Percentiles rank a stretch among this genome's conserved stretches.
These are phyloP conservation scores for Diadophis punctatus DNA, from an alignment of 2,113 vertebrate genomes.

Conservation along the genomic window DNA sequence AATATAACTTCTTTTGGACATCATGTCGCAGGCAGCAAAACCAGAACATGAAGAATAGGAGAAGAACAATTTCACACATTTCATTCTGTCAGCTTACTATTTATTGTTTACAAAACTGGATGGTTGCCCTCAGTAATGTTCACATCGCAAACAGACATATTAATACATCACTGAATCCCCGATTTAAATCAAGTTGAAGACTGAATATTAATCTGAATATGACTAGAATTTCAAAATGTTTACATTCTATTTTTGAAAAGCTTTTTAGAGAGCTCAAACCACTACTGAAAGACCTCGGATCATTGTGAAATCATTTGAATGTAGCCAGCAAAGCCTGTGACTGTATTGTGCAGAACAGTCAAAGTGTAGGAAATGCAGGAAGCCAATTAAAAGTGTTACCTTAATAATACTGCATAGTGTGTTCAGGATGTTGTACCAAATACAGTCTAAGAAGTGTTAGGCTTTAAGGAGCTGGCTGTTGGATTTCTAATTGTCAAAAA, in stretches of 20 bases:
- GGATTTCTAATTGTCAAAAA: background rate
- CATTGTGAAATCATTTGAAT: conserved; percentile 4
- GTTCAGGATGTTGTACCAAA: background rate
- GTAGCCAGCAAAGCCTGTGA: background rate
- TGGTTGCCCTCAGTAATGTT: background rate
- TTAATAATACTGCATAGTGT: background rate
- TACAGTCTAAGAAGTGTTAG: background rate
- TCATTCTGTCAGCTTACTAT: background rate
- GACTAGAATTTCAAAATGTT: conserved; percentile 6
- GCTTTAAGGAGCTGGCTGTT: background rate
- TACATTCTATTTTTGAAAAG: conserved; percentile 7
- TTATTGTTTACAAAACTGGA: background rate
- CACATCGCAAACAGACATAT: too few species aligned
- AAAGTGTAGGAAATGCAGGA: background rate
- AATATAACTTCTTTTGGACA: background rate
- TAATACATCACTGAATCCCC: background rate
- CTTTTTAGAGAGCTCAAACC: conserved; percentile 13
- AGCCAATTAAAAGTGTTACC: background rate
- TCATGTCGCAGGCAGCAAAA: background rate
- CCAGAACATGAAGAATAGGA: background rate
- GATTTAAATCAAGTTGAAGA: background rate
- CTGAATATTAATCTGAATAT: conserved; percentile 1
- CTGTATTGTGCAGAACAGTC: background rate
- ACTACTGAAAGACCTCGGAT: background rate
- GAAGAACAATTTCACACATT: background rate